Conservation (phyloP, 2,797 vertebrate genomes). For the Bryconaethiops microstoma region DNA sequence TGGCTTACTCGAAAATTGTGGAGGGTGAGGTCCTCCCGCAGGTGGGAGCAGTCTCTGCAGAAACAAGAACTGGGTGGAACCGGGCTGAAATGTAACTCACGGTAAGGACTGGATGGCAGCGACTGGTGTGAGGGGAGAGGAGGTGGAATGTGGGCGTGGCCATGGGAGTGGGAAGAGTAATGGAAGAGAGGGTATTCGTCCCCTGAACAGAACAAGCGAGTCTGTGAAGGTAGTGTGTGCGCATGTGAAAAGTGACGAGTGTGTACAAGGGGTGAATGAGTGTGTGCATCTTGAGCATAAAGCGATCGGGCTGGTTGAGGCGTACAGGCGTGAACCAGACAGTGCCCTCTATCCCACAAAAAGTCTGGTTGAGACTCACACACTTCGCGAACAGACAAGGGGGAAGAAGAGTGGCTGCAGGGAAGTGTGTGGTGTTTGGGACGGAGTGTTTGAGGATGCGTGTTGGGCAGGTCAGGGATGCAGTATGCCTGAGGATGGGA, state of each 20-base stretch:
- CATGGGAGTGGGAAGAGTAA: conserved; percentile 63
- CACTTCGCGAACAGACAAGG: conserved; percentile 66
- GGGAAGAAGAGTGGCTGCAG: conserved; percentile 62
- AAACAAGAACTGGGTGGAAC: conserved; percentile 73
- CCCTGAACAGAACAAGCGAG: conserved; percentile 67
- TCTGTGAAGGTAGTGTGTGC: conserved; percentile 73
- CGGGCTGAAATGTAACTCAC: conserved; percentile 79
- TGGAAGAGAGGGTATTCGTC: conserved; percentile 74
- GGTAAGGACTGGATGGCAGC: conserved; percentile 73
- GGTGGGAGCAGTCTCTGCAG: conserved; percentile 78
- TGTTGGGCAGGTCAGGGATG: conserved; percentile 47
- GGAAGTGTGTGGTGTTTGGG: conserved; percentile 79
- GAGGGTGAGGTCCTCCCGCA: conserved; percentile 75
- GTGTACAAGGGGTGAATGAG: conserved; percentile 20
- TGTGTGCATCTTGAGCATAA: conserved; percentile 58
- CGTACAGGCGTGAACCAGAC: conserved; percentile 49
- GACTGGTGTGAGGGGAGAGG: conserved; percentile 69
- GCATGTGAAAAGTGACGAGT: conserved; percentile 66
- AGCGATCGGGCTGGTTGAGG: conserved; percentile 63
- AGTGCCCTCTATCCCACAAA: conserved; percentile 60
- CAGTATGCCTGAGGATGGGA: conserved; percentile 43
- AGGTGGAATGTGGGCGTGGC: conserved; percentile 47
- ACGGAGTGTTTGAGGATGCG: conserved; percentile 55
- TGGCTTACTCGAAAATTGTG: conserved; percentile 75
- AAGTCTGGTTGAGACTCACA: conserved; percentile 63